Conservation (phyloP, 2,888 invertebrate genomes). For the Lithophane socia region DNA sequence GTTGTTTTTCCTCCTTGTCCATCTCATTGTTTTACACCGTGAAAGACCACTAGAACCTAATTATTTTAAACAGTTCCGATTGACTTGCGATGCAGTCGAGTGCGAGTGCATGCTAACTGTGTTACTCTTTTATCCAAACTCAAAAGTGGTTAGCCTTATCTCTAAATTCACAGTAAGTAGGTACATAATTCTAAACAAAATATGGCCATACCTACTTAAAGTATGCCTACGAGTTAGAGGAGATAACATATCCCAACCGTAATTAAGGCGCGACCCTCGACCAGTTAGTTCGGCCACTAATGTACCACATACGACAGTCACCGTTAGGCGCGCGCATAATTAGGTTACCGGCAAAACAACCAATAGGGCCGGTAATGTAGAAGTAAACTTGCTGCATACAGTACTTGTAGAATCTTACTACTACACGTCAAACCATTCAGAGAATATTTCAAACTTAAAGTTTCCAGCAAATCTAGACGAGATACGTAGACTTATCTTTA, state of each 20-base stretch:
- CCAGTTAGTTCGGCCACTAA: constrained; percentile 16
- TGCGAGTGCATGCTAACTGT: too few relatives aligned
- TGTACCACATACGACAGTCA: constrained; percentile 26
- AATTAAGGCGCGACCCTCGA: constrained; percentile 36
- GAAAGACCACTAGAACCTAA: background rate
- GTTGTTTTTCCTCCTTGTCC: too few relatives aligned
- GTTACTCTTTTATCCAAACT: background rate
- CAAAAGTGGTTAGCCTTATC: background rate
- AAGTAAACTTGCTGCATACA: background rate
- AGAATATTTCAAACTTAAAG: constrained; percentile 38
- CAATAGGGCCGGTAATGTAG: background rate
- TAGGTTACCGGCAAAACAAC: constrained; percentile 34
- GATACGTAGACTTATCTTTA: constrained; percentile 43
- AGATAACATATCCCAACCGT: constrained; percentile 47
- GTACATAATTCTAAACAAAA: background rate
- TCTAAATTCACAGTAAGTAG: background rate
- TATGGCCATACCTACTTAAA: background rate
- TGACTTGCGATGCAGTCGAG: too few relatives aligned
- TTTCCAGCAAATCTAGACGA: constrained; percentile 36
- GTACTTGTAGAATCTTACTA: background rate
- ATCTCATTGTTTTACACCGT: background rate
- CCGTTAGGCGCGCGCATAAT: constrained; percentile 47
- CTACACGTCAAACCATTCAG: background rate
- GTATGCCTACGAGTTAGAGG: constrained; percentile 5
- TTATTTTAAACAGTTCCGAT: background rate